Evolutionary conservation across 2,888 invertebrate species (phyloP).

Genomic region (Cepaea hortensis): DNA sequence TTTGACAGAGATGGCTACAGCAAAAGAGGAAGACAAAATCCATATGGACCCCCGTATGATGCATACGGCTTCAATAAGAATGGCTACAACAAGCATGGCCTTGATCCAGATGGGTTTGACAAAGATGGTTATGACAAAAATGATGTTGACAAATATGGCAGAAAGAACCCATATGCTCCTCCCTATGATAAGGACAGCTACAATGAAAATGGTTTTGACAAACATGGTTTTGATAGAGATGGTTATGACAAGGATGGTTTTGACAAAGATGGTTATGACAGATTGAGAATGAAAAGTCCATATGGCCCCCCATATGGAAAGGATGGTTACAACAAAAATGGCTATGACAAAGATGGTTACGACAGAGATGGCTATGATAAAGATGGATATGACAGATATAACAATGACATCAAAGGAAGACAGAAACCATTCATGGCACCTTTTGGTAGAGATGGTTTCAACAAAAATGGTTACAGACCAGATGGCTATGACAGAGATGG

Average conservation of each 20-base stretch:
- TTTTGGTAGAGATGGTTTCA: conserved; percentile 19
- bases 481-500: conserved; percentile 19
- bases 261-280: conserved; percentile 18
- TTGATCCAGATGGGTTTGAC: conserved; percentile 51
- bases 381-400: conserved; percentile 14
- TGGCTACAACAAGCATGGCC: conserved; percentile 25
- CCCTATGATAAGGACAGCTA: conserved; percentile 5
- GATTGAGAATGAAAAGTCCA: background rate
- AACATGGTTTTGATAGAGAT: conserved; percentile 26
- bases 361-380: background rate
- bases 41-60: conserved; percentile 22
- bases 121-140: conserved; percentile 46
- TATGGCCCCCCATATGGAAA: conserved; percentile 22
- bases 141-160: conserved; percentile 3
- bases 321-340: conserved; percentile 11
- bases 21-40: background rate
- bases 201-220: conserved; percentile 26
- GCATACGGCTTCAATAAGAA: conserved; percentile 12
- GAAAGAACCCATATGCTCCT: conserved; percentile 13
- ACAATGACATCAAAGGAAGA: conserved; percentile 13
- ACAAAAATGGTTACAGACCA: conserved; percentile 1
- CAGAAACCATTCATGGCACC: conserved; percentile 4
- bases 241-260: conserved; percentile 24
- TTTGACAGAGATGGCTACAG: conserved; percentile 17
- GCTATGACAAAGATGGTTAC: conserved; percentile 14